A percentile compares a stretch with the other conserved stretches of the same genome.
Conservation (phyloP, 1,140 invertebrate species). For the Microplitis mediator region DNA sequence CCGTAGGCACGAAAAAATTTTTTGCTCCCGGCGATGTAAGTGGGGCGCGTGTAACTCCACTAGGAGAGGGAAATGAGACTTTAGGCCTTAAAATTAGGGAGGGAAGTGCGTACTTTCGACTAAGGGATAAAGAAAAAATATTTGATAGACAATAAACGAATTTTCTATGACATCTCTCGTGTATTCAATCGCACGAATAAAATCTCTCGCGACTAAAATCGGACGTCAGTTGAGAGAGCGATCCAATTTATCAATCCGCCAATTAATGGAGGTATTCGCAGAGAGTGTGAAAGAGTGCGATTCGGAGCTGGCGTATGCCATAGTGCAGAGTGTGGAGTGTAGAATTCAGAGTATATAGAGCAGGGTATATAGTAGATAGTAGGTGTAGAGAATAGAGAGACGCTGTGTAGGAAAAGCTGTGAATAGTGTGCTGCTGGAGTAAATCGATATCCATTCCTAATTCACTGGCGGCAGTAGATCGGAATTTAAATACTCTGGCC, state of each 20-base stretch:
- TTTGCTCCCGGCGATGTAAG: too few species aligned
- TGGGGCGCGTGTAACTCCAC: too few species aligned
- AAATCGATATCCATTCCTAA: slow-evolving; percentile 28
- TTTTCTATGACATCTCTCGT: slow-evolving; percentile 2
- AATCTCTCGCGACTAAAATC: background rate
- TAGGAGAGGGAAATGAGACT: too few species aligned
- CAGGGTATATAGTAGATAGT: background rate
- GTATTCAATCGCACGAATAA: background rate
- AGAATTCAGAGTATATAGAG: too few species aligned
- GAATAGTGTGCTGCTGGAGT: slow-evolving; percentile 7
- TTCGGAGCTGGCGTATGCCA: background rate
- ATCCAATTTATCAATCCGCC: slow-evolving; percentile 28
- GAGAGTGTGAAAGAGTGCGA: slow-evolving; percentile 1
- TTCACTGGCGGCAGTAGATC: slow-evolving; percentile 24
- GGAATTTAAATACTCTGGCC: slow-evolving; percentile 26
- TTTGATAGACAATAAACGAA: slow-evolving; percentile 1
- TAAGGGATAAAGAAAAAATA: too few species aligned
- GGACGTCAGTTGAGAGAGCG: slow-evolving; percentile 16
- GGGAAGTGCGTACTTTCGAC: too few species aligned
- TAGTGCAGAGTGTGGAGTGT: too few species aligned
- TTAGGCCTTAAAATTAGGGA: too few species aligned
- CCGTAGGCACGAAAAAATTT: too few species aligned
- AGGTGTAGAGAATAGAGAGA: too few species aligned
- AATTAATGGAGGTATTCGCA: slow-evolving; percentile 24
- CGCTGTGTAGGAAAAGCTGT: background rate